Conservation (phyloP, 2,797 vertebrate genomes). For the Hydrolagus colliei region DNA sequence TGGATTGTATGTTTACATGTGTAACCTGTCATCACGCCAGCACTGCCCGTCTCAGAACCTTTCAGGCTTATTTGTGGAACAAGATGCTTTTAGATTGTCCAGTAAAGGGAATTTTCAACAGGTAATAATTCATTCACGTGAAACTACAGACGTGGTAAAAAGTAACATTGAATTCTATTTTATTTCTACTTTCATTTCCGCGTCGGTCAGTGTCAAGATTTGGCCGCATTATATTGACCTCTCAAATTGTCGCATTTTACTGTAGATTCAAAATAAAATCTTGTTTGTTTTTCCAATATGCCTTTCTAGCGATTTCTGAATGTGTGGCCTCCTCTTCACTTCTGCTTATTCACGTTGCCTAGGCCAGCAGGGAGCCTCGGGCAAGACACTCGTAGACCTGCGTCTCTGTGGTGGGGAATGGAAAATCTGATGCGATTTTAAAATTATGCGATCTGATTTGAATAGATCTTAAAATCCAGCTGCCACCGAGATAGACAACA, state of each 20-base stretch:
- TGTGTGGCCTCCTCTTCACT: neutral
- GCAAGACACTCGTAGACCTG: too few relatives aligned
- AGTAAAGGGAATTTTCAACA: neutral
- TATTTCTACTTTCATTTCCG: neutral
- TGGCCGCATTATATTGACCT: neutral
- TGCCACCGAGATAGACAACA: too few relatives aligned
- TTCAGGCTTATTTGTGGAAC: conserved; percentile 12
- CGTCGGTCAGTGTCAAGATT: neutral
- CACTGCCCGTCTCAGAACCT: neutral
- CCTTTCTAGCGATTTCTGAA: neutral
- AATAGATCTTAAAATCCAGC: too few relatives aligned
- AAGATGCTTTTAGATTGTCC: neutral
- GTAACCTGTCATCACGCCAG: neutral
- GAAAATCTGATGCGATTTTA: too few relatives aligned
- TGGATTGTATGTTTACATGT: too few relatives aligned
- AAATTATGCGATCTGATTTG: too few relatives aligned
- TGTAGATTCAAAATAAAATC: neutral
- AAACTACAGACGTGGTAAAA: neutral
- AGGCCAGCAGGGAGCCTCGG: too few relatives aligned
- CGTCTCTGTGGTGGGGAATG: too few relatives aligned
- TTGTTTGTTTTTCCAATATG: neutral
- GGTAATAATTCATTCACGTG: neutral
- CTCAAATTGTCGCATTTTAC: neutral
- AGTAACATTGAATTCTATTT: neutral
- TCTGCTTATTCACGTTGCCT: too few relatives aligned